Conservation (phyloP, 2,888 invertebrate genomes). For the Drosophila sordidapex region DNA sequence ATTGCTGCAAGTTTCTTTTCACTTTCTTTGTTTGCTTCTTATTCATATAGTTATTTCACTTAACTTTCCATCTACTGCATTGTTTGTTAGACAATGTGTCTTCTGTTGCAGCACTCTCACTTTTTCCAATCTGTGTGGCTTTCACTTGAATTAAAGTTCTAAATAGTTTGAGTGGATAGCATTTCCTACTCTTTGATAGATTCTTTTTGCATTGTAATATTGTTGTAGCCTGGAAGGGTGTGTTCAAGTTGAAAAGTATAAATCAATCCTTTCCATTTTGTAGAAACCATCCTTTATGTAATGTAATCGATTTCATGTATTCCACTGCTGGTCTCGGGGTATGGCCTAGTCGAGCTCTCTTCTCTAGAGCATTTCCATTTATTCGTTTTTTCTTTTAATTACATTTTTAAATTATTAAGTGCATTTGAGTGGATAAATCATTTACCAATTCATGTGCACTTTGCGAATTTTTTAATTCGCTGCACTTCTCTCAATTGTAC, state of each 20-base stretch:
- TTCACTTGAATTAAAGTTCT: not conserved
- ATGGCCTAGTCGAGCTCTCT: too few relatives aligned
- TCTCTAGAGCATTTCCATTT: not conserved
- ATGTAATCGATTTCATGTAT: too few relatives aligned
- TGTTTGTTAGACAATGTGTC: not conserved
- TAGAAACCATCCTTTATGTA: too few relatives aligned
- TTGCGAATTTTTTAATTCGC: not conserved
- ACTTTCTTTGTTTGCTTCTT: not conserved
- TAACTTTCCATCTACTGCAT: not conserved
- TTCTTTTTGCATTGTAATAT: not conserved
- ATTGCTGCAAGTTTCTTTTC: not conserved
- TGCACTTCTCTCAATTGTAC: not conserved
- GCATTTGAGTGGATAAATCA: not conserved
- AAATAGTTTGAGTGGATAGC: not conserved
- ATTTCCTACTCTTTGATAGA: not conserved
- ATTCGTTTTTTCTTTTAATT: not conserved
- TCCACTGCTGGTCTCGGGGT: too few relatives aligned
- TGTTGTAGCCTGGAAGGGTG: not conserved
- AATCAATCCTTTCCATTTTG: not conserved
- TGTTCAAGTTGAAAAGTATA: not conserved
- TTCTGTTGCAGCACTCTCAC: not conserved
- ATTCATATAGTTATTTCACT: not conserved
- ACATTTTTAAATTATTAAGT: not conserved
- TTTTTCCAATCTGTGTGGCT: not conserved
- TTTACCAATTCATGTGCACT: not conserved